These are phyloP conservation scores for Sphinx pinastri DNA, from an alignment of 2,888 invertebrate species.

Conservation along the genomic window DNA sequence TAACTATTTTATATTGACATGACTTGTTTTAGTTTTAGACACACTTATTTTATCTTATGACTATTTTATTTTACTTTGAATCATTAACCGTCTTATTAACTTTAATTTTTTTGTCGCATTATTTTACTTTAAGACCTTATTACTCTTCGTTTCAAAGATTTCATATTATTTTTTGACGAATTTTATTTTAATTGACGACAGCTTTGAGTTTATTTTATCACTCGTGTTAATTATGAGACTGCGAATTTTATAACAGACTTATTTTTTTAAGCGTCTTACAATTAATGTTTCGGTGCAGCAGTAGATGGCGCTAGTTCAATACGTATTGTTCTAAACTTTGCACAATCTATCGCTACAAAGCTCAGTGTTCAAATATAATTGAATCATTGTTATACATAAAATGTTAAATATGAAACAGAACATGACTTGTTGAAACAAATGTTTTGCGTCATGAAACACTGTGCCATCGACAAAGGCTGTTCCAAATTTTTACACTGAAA, in stretches of 20 bases:
- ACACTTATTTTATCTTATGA: neutral
- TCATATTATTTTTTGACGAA: neutral
- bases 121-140: neutral
- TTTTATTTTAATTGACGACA: neutral
- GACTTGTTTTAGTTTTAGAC: neutral
- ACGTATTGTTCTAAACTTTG: neutral
- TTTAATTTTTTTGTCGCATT: no score
- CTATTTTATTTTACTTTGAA: neutral
- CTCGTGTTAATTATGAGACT: neutral
- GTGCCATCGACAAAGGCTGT: neutral
- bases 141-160: neutral
- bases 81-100: no score
- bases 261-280: neutral
- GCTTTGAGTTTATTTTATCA: neutral
- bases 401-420: neutral
- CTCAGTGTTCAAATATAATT: no score
- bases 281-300: no score
- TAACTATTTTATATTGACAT: neutral
- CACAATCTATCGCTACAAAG: no score
- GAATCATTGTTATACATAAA: no score
- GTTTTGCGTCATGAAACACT: neutral
- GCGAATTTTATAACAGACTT: neutral
- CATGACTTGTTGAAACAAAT: neutral
- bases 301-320: neutral
- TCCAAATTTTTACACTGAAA: no score